Percentiles rank a stretch among this genome's conserved stretches.
Evolutionary conservation across 2,797 vertebrate genomes (phyloP).

Genomic region (Sylvia borin): DNA sequence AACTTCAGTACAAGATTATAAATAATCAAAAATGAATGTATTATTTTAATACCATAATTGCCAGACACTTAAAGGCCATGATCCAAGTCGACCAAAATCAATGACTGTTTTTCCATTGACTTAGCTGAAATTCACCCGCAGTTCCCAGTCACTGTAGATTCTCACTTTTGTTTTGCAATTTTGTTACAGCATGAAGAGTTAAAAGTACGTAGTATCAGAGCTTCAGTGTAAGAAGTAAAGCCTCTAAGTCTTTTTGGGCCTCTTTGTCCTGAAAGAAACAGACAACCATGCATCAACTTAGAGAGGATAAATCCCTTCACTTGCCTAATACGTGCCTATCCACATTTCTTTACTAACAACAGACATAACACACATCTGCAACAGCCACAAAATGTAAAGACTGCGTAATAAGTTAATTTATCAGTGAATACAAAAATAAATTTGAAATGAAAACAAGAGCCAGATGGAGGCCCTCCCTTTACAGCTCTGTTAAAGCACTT

Average conservation of each 20-base stretch:
- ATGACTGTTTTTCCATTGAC: background rate
- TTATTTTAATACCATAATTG: background rate
- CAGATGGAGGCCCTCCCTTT: constrained; percentile 26
- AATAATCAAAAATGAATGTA: constrained; percentile 16
- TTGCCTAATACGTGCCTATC: constrained; percentile 1
- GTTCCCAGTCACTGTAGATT: background rate
- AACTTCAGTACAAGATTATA: constrained; percentile 26
- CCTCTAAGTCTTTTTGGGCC: constrained; percentile 70
- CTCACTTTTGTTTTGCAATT: background rate
- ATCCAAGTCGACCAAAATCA: background rate
- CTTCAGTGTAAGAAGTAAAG: constrained; percentile 65
- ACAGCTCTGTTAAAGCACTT: constrained; percentile 40
- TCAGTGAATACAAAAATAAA: constrained; percentile 47
- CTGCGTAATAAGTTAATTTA: constrained; percentile 24
- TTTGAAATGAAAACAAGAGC: constrained; percentile 20
- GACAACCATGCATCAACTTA: constrained; percentile 41
- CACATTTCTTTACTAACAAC: constrained; percentile 38
- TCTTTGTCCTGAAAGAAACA: constrained; percentile 72
- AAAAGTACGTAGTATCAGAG: constrained; percentile 16
- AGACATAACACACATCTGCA: constrained; percentile 45
- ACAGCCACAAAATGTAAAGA: constrained; percentile 25
- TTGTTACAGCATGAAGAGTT: constrained; percentile 6
- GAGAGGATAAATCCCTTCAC: constrained; percentile 30
- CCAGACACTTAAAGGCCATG: background rate
- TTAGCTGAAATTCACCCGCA: background rate